Evolutionary conservation across 2,113 vertebrate species (phyloP).

Genomic region (Sphyrna mokarran): DNA sequence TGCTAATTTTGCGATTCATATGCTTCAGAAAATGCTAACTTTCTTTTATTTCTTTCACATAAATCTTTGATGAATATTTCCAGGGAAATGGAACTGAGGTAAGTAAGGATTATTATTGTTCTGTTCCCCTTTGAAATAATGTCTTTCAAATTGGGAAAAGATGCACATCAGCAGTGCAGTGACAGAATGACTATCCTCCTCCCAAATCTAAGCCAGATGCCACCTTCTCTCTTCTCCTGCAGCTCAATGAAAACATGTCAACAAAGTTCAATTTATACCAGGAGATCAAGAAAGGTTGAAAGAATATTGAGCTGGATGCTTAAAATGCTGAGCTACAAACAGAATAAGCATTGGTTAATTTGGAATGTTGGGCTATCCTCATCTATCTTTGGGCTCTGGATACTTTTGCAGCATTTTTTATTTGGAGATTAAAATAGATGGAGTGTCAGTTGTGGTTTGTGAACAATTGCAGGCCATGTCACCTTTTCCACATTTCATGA

Average conservation of each 20-base stretch:
- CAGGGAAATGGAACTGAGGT: conserved; percentile 4
- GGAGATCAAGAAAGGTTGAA: neutral
- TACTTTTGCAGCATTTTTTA: neutral
- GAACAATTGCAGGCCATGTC: neutral
- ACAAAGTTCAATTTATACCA: neutral
- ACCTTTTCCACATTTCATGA: neutral
- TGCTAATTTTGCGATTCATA: neutral
- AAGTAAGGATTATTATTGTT: neutral
- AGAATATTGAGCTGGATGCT: neutral
- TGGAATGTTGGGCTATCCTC: neutral
- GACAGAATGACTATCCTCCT: neutral
- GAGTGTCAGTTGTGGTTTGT: neutral
- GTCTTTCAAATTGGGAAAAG: no score
- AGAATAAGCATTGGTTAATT: neutral
- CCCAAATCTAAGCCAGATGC: neutral
- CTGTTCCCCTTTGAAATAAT: neutral
- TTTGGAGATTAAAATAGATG: neutral
- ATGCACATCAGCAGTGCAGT: neutral
- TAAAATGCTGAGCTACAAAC: neutral
- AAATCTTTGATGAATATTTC: neutral
- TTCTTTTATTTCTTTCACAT: neutral
- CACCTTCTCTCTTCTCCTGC: neutral
- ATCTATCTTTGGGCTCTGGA: neutral
- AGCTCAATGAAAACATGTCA: neutral
- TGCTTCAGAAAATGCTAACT: neutral